Conservation (phyloP, 1,140 invertebrate genomes). For the Sitophilus oryzae region DNA sequence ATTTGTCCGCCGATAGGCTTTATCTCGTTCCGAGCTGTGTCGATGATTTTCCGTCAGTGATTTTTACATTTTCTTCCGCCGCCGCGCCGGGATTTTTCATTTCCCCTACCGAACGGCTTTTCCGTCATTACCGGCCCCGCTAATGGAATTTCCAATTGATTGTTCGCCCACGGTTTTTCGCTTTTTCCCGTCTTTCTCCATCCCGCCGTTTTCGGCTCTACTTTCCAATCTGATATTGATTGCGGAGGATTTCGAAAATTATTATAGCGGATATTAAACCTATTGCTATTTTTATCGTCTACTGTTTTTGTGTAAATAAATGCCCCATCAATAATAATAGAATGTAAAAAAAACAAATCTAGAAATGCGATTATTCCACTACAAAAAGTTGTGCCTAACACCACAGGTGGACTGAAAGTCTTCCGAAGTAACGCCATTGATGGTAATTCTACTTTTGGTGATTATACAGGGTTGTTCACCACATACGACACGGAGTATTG, state of each 20-base stretch:
- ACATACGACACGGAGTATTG: no score
- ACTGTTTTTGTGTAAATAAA: no score
- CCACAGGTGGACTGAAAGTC: no score
- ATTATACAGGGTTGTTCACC: no score
- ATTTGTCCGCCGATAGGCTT: constrained; percentile 32
- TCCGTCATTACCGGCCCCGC: constrained; percentile 27
- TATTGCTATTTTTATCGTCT: neutral
- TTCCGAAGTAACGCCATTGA: no score
- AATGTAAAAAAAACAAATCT: no score
- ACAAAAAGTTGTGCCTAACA: no score
- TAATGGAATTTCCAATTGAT: constrained; percentile 36
- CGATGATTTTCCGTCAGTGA: constrained; percentile 34
- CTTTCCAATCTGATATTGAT: constrained; percentile 18
- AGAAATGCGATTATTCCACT: no score
- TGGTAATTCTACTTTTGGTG: no score
- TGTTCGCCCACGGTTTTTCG: constrained; percentile 17
- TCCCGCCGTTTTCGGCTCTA: constrained; percentile 7
- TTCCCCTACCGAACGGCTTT: constrained; percentile 32
- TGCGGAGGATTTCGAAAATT: neutral
- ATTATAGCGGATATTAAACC: constrained; percentile 17
- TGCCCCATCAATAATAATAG: no score
- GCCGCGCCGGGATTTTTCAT: constrained; percentile 32
- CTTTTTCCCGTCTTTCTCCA: constrained; percentile 4
- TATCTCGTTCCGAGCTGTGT: constrained; percentile 30
- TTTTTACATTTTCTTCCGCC: constrained; percentile 35